Conservation (phyloP, 2,888 invertebrate species). For the Drosophila neotestacea region DNA sequence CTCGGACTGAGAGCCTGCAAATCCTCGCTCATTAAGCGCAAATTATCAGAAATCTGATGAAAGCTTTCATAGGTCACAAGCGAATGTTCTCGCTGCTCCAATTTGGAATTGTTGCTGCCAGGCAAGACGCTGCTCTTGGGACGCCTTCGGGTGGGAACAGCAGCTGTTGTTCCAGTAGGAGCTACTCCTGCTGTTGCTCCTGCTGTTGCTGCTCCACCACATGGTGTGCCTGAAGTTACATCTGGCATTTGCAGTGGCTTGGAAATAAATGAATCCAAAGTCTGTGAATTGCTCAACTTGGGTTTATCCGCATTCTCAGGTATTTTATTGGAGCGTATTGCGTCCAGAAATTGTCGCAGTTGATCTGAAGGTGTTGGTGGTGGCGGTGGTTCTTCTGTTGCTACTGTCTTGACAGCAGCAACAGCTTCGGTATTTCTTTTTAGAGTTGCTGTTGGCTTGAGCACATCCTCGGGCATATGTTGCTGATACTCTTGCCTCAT, state of each 20-base stretch:
- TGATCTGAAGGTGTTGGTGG: slow-evolving; percentile 85
- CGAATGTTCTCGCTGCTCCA: slow-evolving; percentile 81
- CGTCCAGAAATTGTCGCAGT: slow-evolving; percentile 84
- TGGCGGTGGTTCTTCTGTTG: slow-evolving; percentile 46
- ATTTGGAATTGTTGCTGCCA: slow-evolving; percentile 45
- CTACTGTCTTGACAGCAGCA: background rate
- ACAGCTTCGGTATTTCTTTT: slow-evolving; percentile 49
- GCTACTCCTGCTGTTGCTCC: background rate
- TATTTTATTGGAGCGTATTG: slow-evolving; percentile 85
- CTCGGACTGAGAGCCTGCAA: slow-evolving; percentile 84
- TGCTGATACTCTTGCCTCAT: slow-evolving; percentile 84
- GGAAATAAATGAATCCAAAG: slow-evolving; percentile 81
- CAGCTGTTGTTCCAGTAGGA: slow-evolving; percentile 4
- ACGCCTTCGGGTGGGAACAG: slow-evolving; percentile 50
- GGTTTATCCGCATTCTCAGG: slow-evolving; percentile 82
- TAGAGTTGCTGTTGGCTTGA: slow-evolving; percentile 60
- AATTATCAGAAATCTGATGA: slow-evolving; percentile 85
- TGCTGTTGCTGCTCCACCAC: slow-evolving; percentile 2
- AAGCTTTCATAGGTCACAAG: slow-evolving; percentile 84
- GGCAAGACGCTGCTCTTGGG: slow-evolving; percentile 68
- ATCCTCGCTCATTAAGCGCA: slow-evolving; percentile 85
- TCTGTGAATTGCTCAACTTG: slow-evolving; percentile 80
- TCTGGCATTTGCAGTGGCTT: slow-evolving; percentile 83
- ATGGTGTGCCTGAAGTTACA: slow-evolving; percentile 81
- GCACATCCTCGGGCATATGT: slow-evolving; percentile 83